Evolutionary conservation across 2,113 vertebrate species (phyloP).

Genomic region (Dendropsophus ebraccatus): DNA sequence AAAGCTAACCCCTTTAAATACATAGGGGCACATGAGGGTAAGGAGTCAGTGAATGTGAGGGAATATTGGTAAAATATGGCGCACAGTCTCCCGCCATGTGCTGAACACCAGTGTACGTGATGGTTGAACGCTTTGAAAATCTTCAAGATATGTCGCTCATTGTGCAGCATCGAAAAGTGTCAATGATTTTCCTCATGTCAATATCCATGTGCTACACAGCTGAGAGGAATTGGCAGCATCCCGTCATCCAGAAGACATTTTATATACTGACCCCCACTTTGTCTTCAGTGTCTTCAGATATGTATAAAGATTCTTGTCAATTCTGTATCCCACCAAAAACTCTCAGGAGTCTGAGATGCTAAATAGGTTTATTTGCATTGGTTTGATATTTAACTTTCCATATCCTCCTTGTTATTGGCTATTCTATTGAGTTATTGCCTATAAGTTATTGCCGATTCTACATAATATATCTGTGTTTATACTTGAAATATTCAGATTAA

Average conservation of each 20-base stretch:
- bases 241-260: not conserved
- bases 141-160: not conserved
- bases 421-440: too few relatives aligned
- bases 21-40: not conserved
- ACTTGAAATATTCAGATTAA: too few relatives aligned
- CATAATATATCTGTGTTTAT: too few relatives aligned
- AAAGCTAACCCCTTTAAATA: too few relatives aligned
- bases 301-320: too few relatives aligned
- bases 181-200: too few relatives aligned
- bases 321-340: too few relatives aligned
- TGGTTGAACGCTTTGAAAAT: not conserved
- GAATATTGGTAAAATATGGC: not conserved
- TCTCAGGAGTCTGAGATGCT: too few relatives aligned
- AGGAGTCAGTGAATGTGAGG: not conserved
- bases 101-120: not conserved
- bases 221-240: not conserved
- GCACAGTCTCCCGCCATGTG: not conserved
- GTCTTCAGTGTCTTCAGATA: not conserved
- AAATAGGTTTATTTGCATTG: too few relatives aligned
- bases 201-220: not conserved
- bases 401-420: too few relatives aligned
- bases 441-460: too few relatives aligned
- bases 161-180: not conserved
- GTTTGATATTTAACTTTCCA: too few relatives aligned
- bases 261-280: not conserved